Percentiles rank a stretch among this genome's conserved stretches.
These are phyloP conservation scores for Machaerirhynchus nigripectus DNA, from an alignment of 2,113 vertebrate species.

Conservation along the genomic window DNA sequence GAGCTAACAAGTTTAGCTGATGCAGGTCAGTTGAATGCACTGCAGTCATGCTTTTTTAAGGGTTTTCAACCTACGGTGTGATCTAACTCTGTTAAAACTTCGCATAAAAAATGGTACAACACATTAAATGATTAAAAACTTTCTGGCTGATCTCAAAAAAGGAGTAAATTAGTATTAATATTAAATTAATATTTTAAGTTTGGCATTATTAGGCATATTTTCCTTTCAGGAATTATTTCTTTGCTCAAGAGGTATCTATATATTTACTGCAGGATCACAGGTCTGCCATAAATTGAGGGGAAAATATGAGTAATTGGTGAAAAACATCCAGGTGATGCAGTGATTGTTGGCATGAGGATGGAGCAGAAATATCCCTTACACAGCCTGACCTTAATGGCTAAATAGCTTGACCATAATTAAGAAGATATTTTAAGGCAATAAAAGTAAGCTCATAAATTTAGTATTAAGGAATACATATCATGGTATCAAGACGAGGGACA, in stretches of 20 bases:
- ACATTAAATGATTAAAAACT: neutral
- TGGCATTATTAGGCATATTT: neutral
- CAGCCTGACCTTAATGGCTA: neutral
- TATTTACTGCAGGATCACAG: neutral
- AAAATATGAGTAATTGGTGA: neutral
- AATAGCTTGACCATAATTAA: neutral
- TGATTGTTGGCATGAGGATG: neutral
- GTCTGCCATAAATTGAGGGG: neutral
- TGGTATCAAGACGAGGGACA: neutral
- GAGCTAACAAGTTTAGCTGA: neutral
- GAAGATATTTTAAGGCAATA: neutral
- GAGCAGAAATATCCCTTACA: neutral
- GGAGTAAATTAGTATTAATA: neutral
- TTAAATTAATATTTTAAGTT: neutral
- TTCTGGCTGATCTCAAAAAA: neutral
- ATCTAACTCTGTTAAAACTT: neutral
- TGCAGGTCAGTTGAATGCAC: neutral
- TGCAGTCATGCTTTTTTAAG: neutral
- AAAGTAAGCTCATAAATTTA: neutral
- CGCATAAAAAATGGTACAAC: neutral
- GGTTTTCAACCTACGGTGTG: neutral
- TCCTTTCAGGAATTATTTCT: neutral
- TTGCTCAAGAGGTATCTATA: neutral
- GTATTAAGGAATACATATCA: neutral
- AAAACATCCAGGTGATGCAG: neutral